Conservation (phyloP, 2,797 vertebrate genomes). For the Fratercula arctica region DNA sequence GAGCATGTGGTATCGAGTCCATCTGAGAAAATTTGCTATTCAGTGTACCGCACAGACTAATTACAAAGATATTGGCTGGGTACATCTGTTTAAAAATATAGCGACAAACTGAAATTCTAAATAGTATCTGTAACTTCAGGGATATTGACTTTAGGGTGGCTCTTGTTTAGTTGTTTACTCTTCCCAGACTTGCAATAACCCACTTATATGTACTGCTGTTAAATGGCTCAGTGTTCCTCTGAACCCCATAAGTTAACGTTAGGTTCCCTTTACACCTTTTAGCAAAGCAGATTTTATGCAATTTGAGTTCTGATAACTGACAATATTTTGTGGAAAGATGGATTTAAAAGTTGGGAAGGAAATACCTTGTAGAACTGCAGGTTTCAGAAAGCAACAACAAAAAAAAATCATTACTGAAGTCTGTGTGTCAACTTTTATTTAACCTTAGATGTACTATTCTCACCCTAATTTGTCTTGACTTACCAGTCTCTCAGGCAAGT, state of each 20-base stretch:
- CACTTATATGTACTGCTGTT: not conserved
- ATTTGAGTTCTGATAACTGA: constrained; percentile 19
- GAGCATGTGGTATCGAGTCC: constrained; percentile 51
- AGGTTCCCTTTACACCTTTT: constrained; percentile 1
- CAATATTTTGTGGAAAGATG: not conserved
- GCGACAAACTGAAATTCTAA: not conserved
- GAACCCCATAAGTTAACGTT: not conserved
- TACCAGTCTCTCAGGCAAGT: not conserved
- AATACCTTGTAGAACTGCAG: not conserved
- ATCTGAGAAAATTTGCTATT: constrained; percentile 51
- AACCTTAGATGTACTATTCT: not conserved
- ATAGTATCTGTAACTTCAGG: constrained; percentile 10
- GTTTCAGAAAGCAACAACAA: not conserved
- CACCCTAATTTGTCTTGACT: not conserved
- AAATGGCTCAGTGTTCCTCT: not conserved
- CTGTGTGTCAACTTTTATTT: not conserved
- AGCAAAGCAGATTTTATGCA: constrained; percentile 17
- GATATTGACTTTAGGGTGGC: not conserved
- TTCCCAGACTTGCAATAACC: not conserved
- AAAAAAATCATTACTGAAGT: not conserved
- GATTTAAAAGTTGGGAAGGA: not conserved
- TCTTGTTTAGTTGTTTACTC: not conserved
- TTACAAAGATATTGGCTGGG: constrained; percentile 41
- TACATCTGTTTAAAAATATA: constrained; percentile 43
- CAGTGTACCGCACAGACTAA: constrained; percentile 39